phyloP scores from a whole-genome alignment of 2,888 invertebrate genomes.

The Scaptodrosophila latifasciaeformis region DNA sequence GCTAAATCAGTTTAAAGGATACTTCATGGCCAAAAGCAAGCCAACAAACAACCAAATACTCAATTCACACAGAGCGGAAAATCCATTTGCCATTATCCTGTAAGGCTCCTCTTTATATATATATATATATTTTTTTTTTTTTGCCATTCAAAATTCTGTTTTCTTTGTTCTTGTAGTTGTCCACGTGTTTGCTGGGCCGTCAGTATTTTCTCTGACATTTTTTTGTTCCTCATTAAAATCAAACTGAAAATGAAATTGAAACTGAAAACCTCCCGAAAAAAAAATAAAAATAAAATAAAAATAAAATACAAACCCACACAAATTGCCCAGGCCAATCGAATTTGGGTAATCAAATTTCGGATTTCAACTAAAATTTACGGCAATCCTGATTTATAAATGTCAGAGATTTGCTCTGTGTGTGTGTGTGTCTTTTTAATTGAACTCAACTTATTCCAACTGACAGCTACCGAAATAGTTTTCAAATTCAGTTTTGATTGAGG shows the following conservation, averaged over 20 bases:
- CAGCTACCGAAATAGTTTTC: constrained; percentile 24
- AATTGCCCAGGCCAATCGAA: too few species aligned
- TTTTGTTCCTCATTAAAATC: too few species aligned
- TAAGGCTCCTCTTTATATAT: not conserved
- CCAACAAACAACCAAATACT: not conserved
- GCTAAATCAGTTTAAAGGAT: constrained; percentile 50
- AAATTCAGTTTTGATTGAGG: not conserved
- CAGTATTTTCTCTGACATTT: too few species aligned
- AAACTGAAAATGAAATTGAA: too few species aligned
- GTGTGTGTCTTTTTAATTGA: constrained; percentile 26
- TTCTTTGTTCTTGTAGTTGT: constrained; percentile 27
- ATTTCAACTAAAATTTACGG: too few species aligned
- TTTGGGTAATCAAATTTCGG: constrained; percentile 29
- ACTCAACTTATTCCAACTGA: constrained; percentile 27
- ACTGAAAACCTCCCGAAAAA: too few species aligned
- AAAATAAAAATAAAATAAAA: too few species aligned
- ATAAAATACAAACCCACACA: too few species aligned
- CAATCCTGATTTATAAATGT: not conserved
- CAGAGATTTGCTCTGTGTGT: constrained; percentile 1
- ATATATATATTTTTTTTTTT: not conserved
- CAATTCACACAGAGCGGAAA: not conserved
- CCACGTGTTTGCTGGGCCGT: too few species aligned
- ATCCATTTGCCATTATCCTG: not conserved
- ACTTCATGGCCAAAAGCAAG: not conserved
- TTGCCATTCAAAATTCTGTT: not conserved